A percentile compares a stretch with the other conserved stretches of the same genome.
Conservation (phyloP, 2,113 vertebrate species). For the Pyrgilauda ruficollis region DNA sequence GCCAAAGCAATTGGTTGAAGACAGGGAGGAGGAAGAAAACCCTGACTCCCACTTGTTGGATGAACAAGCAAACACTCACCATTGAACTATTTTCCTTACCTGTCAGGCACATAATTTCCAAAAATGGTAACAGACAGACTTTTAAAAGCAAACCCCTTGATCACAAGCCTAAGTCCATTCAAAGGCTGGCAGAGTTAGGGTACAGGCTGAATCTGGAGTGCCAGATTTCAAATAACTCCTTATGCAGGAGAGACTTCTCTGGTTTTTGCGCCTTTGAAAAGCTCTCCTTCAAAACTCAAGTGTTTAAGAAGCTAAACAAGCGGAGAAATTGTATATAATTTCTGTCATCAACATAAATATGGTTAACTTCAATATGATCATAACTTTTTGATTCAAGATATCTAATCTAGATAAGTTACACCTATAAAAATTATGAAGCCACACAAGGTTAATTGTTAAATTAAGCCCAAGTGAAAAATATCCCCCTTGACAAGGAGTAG, state of each 20-base stretch:
- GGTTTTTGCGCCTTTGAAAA: background rate
- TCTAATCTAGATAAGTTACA: background rate
- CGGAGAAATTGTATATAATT: background rate
- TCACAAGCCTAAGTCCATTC: background rate
- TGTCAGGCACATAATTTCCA: background rate
- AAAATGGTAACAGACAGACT: background rate
- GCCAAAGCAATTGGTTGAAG: background rate
- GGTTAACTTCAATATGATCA: background rate
- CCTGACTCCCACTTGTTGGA: rapidly evolving
- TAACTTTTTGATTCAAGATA: background rate
- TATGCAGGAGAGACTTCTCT: background rate
- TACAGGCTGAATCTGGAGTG: background rate
- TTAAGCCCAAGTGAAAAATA: background rate
- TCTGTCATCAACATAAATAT: background rate
- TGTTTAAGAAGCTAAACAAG: background rate
- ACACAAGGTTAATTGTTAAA: background rate
- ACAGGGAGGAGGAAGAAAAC: rapidly evolving
- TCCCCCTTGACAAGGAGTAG: background rate
- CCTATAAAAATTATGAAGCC: background rate
- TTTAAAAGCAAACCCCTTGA: background rate
- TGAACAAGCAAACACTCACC: background rate
- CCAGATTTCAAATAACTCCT: background rate
- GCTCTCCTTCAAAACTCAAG: background rate
- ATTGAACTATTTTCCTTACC: background rate
- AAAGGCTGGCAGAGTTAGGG: background rate